Base-by-base conservation (phyloP, 2,888 invertebrate genomes). In the Opisthograptis luteolata region DNA sequence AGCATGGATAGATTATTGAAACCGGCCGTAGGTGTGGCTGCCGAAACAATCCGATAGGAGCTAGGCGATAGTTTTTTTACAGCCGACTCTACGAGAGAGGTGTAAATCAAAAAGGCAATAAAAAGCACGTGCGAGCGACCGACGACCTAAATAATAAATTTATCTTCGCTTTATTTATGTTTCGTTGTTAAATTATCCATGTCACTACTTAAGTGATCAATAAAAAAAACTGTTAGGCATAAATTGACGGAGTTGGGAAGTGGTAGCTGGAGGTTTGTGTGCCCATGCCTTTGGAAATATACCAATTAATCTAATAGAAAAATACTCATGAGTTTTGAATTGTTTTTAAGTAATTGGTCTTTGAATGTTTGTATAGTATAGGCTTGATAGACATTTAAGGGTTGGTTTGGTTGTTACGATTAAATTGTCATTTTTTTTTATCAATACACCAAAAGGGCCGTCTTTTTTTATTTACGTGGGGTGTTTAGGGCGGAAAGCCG, bases 111-210 rank as follows among this genome's bases (percentile, higher is more conserved):
- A 56, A 40, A 14, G 19, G 55, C 17, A 43, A 43, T 51, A 51
- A 59, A 51, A 51, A 43, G 53, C 59, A 48, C 47, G 55, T 30
- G 32, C 39, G 45, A 24, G 39, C 36, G 32, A 30, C 46, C 46
- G 17, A 35, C 49, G 44, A 51, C 50, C 50, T 35, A 40, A 39
- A 58, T 55, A 58, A 58, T 50, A 51, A 55, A 54, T 49, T 36
- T 50, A 43, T 50, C 31, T 50, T 25, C 36, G 30, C 28, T 39
- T 22, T 52, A 50, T 53, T 58, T 55, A 58, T 55, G 52, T 55
- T 52, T 46, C 47, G 40, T 50, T 55, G 32, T 53, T 46, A 53
- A 53, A 42, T 34, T 36, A 31, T 37, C 28, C 31, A 36, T 19
- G 37, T 27, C 44, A 17, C 30, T 30, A 49, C 49, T 44, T 35